These are phyloP conservation scores for Schizaphis graminum DNA, from an alignment of 2,888 invertebrate genomes.

Conservation along the genomic window DNA sequence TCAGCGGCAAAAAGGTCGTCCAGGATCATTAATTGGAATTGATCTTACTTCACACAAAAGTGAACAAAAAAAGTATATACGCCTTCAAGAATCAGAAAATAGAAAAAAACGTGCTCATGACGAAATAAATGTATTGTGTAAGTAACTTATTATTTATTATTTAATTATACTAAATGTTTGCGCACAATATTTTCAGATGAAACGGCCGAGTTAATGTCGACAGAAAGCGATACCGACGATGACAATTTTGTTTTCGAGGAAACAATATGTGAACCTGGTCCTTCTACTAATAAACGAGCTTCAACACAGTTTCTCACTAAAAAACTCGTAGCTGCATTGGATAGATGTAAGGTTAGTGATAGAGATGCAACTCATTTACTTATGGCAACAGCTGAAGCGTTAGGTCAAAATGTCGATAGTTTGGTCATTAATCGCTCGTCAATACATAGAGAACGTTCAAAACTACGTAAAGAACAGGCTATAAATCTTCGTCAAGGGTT, in stretches of 20 bases:
- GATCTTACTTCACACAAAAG: neutral
- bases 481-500: neutral
- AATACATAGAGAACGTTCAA: constrained; percentile 16
- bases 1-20: constrained; percentile 18
- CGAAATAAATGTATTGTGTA: neutral
- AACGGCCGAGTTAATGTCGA: neutral
- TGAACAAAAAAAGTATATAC: constrained; percentile 1
- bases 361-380: constrained; percentile 22
- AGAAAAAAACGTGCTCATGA: neutral
- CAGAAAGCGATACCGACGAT: neutral
- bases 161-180: constrained; percentile 15
- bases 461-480: neutral
- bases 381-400: neutral
- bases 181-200: neutral
- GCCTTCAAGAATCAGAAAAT: neutral
- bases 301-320: neutral
- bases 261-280: neutral
- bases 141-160: neutral
- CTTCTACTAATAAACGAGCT: constrained; percentile 13
- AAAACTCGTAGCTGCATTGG: constrained; percentile 11
- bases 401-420: neutral
- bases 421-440: constrained; percentile 40
- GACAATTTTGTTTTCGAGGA: neutral
- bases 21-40: neutral
- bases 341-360: constrained; percentile 38